These are phyloP conservation scores for Acleris emargana DNA, from an alignment of 2,888 invertebrate genomes.

Conservation along the genomic window DNA sequence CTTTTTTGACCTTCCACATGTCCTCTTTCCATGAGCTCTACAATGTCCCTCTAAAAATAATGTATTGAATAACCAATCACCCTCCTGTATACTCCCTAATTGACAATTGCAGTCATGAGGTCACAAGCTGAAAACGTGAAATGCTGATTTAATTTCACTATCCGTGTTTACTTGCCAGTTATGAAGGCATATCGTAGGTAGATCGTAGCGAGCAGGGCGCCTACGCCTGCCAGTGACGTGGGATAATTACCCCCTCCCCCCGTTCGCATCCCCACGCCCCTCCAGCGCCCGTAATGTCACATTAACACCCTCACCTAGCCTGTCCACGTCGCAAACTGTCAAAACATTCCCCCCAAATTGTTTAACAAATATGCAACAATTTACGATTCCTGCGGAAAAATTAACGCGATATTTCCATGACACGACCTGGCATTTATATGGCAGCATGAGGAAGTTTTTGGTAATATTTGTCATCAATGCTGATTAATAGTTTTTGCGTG, in stretches of 20 bases:
- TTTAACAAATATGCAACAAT: constrained; percentile 58
- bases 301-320: constrained; percentile 75
- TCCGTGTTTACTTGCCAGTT: constrained; percentile 37
- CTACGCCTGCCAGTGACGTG: constrained; percentile 80
- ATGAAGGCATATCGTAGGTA: constrained; percentile 50
- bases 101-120: not conserved
- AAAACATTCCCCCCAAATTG: constrained; percentile 70
- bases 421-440: constrained; percentile 4
- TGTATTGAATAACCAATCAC: too few relatives aligned
- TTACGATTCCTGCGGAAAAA: constrained; percentile 21
- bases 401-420: constrained; percentile 16
- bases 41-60: too few relatives aligned
- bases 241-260: constrained; percentile 76
- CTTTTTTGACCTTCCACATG: too few relatives aligned
- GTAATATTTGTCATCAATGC: not conserved
- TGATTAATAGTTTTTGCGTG: too few relatives aligned
- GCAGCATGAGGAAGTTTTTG: not conserved
- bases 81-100: too few relatives aligned
- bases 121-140: not conserved
- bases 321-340: constrained; percentile 68
- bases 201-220: constrained; percentile 63
- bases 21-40: too few relatives aligned
- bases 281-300: constrained; percentile 68
- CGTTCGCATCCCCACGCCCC: constrained; percentile 42
- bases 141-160: not conserved